Base-by-base conservation (phyloP, 2,888 invertebrate species). In the Acrobasis consociella region DNA sequence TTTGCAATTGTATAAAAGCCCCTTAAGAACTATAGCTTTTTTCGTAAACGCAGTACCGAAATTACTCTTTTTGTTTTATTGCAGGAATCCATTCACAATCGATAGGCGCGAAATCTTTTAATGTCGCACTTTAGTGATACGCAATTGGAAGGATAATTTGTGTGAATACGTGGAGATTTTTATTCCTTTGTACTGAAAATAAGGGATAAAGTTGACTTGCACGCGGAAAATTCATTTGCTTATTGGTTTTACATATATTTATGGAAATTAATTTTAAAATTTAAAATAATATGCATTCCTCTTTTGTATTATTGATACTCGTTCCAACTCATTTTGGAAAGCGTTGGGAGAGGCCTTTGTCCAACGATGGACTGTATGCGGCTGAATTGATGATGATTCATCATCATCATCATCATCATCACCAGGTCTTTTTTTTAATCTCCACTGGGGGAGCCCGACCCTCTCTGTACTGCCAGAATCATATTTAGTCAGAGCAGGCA, bases 61-160 rank as follows among this genome's bases (percentile, higher is more conserved):
- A 55, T 52, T 51, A n/a, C 46, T 52, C 53, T 42, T 60, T 60
- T 61, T 49, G 37, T 55, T 55, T 31, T 53, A 61, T 55, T n/a
- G 53, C 37, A 15, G 39, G 46, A 55, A 61, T 53, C 22, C 49
- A 53, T 55, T 49, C 52, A 15, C 37, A 49, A 60, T 51, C 60
- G 60, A 51, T 60, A 11, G 16, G 51, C 37, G 11, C 16, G 17
- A 38, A 60, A 60, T 60, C 50, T 51, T 39, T 60, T 60, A 60
- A 60, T 51, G 51, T 51, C 37, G 51, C 50, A 38, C 50, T 60
- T 17, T 60, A 16, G 49, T 50, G 38, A 38, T 59, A 49, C 8
- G 49, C 49, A 49, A 49, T 49, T 49, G 49, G 58, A 46, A 22
- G 37, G 37, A 59, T 59, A 59, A 59, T 49, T 59, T 46, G 8